Evolutionary conservation across 2,888 invertebrate species (phyloP), one percentile per base, ranked within the genome.

Genomic region (Philereme vetulata): DNA sequence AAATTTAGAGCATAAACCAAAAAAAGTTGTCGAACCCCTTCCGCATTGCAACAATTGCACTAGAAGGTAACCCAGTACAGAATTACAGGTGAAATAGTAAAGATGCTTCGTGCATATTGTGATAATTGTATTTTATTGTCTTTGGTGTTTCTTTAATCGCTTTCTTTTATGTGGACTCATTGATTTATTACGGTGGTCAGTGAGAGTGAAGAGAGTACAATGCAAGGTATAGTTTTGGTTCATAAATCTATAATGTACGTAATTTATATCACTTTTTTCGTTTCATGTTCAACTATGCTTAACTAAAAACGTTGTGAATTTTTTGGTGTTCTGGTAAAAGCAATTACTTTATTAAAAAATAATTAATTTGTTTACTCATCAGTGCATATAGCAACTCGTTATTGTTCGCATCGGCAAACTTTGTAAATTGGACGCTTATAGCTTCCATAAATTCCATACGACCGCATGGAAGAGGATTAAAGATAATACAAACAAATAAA

Each of bases 61-160:
- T 58, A 44, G 58, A 70, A 84, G 82, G 84, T 85, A 78, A 68
- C 73, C 70, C 90, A 92, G 91, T 92, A 77, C 70, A 63, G 82
- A 89, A 88, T 86, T 88, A 86, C 91, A 92, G 91, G 91, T 91
- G 92, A 86, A 73, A 78, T 88, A 83, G 91, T 87, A 85, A 88
- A 90, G 90, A 82, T 89, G 86, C 76, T 78, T 75, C 72, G 74
- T 76, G 70, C 60, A 62, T 55, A 86, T 85, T 89, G 90, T 90
- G 83, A 85, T 91, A 78, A 91, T 88, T 80, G 81, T 60, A 77
- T 69, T 67, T 78, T 72, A 80, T 90, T 90, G 87, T 90, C 80
- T 88, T 69, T 46, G 64, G 56, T 73, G 81, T 71, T 75, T 72
- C 79, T 80, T 80, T 85, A 88, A 89, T 88, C 74, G 85, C 82